Conservation (phyloP, 1,140 invertebrate genomes). For the Drosophila setifemur region DNA sequence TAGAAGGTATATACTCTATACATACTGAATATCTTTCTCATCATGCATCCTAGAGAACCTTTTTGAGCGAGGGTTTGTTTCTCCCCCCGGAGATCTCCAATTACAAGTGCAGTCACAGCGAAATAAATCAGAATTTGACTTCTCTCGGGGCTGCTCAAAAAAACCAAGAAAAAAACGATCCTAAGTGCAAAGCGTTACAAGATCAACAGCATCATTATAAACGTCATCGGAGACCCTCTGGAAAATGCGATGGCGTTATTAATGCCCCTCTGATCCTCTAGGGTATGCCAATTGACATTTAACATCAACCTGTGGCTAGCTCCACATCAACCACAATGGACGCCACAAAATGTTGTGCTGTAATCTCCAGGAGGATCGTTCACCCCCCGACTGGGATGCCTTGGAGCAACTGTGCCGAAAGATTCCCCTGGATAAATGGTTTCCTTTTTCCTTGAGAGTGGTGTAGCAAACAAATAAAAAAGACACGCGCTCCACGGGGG, state of each 20-base stretch:
- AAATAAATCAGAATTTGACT: slow-evolving; percentile 71
- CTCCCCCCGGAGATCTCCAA: slow-evolving; percentile 30
- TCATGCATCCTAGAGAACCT: too few species aligned
- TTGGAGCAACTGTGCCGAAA: slow-evolving; percentile 57
- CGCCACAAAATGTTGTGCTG: slow-evolving; percentile 25
- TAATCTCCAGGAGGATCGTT: slow-evolving; percentile 34
- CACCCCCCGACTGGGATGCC: slow-evolving; percentile 21
- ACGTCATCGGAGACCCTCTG: slow-evolving; percentile 36
- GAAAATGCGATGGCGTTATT: slow-evolving; percentile 50
- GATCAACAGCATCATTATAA: slow-evolving; percentile 76
- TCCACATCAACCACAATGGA: slow-evolving; percentile 16
- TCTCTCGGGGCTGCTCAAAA: slow-evolving; percentile 10
- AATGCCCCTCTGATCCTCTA: slow-evolving; percentile 69
- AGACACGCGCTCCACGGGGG: slow-evolving; percentile 67
- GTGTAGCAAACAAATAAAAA: slow-evolving; percentile 45
- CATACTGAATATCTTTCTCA: too few species aligned
- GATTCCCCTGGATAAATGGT: slow-evolving; percentile 5
- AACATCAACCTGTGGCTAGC: slow-evolving; percentile 75
- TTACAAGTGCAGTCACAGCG: slow-evolving; percentile 71
- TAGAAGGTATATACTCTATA: too few species aligned
- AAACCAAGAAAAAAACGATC: slow-evolving; percentile 3
- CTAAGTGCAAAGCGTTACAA: slow-evolving; percentile 70
- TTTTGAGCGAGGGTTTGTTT: slow-evolving; percentile 34
- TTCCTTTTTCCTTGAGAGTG: slow-evolving; percentile 14
- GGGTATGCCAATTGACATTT: slow-evolving; percentile 79